phyloP scores from a whole-genome alignment of 2,888 invertebrate species.

The Dasypolia templi region DNA sequence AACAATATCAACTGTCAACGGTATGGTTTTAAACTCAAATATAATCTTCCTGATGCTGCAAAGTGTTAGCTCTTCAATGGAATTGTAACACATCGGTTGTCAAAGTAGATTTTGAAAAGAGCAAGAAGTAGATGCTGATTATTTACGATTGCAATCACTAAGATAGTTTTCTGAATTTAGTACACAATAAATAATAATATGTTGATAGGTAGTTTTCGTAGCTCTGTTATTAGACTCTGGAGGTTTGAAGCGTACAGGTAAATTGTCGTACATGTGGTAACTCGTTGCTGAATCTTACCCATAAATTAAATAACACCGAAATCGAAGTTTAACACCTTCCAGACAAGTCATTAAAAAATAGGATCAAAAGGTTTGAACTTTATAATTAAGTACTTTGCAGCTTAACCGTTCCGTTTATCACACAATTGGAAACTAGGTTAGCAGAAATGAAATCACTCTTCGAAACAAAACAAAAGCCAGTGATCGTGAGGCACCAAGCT shows the following conservation, averaged over 20 bases:
- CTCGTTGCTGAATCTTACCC: neutral
- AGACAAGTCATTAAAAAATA: constrained; percentile 45
- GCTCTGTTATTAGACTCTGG: neutral
- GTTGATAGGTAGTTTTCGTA: neutral
- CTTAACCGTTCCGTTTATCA: constrained; percentile 51
- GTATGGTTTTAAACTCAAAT: neutral
- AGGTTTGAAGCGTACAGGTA: neutral
- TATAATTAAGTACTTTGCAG: constrained; percentile 48
- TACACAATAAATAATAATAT: neutral
- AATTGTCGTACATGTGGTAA: neutral
- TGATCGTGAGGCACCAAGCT: constrained; percentile 89
- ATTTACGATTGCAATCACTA: neutral
- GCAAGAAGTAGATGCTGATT: neutral
- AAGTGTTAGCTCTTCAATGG: neutral
- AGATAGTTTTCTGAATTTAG: neutral
- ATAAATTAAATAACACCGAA: neutral
- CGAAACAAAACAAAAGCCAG: constrained; percentile 83
- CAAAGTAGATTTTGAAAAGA: neutral
- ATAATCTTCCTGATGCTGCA: neutral
- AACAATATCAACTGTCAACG: neutral
- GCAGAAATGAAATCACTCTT: constrained; percentile 79
- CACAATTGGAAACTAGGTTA: constrained; percentile 78
- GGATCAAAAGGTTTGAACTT: constrained; percentile 38
- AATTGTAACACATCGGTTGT: neutral
- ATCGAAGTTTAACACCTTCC: constrained; percentile 24